A percentile compares a stretch with the other conserved stretches of the same genome.
Evolutionary conservation across 2,113 vertebrate species (phyloP).

Genomic region (Probosciger aterrimus): DNA sequence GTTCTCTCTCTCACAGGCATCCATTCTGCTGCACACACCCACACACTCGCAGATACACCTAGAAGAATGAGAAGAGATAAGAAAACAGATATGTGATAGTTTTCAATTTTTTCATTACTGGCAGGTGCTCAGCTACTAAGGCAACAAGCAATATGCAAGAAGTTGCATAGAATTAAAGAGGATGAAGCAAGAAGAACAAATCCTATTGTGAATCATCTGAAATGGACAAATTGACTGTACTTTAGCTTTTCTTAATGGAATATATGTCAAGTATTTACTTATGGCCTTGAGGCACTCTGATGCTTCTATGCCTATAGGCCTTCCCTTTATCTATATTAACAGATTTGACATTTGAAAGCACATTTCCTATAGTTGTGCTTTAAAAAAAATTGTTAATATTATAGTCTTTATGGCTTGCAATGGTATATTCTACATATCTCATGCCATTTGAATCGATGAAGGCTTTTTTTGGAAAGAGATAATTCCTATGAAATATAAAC

Average conservation of each 20-base stretch:
- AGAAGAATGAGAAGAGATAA: not conserved
- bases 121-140: not conserved
- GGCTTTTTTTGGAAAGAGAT: not conserved
- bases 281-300: not conserved
- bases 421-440: not conserved
- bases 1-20: not conserved
- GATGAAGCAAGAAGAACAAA: not conserved
- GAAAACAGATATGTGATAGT: not conserved
- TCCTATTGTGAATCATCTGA: not conserved
- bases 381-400: not conserved
- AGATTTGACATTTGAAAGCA: not conserved
- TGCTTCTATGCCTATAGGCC: not conserved
- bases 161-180: not conserved
- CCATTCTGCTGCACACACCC: not conserved
- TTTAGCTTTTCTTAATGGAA: not conserved
- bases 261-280: not conserved
- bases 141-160: not conserved
- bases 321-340: not conserved
- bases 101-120: not conserved
- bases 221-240: not conserved
- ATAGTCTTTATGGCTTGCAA: not conserved
- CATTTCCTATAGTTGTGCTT: not conserved
- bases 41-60: not conserved
- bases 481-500: not conserved
- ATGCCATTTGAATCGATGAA: not conserved